Evolutionary conservation across 2,888 invertebrate genomes (phyloP), one percentile per base, ranked within the genome.

Genomic region (Dicyrtoma fusca): DNA sequence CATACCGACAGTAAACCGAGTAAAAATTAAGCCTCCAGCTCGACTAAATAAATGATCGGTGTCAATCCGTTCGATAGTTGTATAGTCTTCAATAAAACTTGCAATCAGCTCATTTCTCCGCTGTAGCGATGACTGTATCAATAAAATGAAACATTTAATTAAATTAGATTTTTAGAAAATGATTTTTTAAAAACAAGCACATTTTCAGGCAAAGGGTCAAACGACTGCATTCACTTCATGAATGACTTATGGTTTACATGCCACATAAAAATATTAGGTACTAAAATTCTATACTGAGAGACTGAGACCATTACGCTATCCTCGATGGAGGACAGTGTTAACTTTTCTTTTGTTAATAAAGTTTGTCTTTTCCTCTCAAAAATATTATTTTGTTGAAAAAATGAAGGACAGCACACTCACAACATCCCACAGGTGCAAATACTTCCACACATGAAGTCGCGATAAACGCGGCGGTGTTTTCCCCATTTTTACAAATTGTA

Each of bases 1-100:
- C 71, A 79, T 68, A 6, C 78, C 78, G 21, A 78, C 75, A 0
- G 72, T 69, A 59, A 79, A 74, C 13, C 79, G 34, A 11, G 74
- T 73, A 49, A 79, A 78, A n/a, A 79, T 71, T 1, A 79, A 45
- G 55, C 75, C 76, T 19, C 75, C 79, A 5, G 78, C 76, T 25
- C 75, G 69, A 34, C 62, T 69, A 55, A 79, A 78, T 6, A 74
- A 64, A 5, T 69, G 34, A 34, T 79, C 79, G 8, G 74, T 62
- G 47, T 77, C 77, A 26, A 77, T 71, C 23, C 77, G 71, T 23
- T 77, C 76, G 47, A 63, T 68, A 0, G 77, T 74, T 19, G 53
- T 70, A 51, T 77, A 78, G 13, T 44, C 64, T 19, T 69, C 72
- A n/a, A 77, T 64, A 13, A 79, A 79, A 17, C 77, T 62, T 23